Evolutionary conservation across 2,888 invertebrate genomes (phyloP), one percentile per base, ranked within the genome.

Genomic region (Adineta ricciae): DNA sequence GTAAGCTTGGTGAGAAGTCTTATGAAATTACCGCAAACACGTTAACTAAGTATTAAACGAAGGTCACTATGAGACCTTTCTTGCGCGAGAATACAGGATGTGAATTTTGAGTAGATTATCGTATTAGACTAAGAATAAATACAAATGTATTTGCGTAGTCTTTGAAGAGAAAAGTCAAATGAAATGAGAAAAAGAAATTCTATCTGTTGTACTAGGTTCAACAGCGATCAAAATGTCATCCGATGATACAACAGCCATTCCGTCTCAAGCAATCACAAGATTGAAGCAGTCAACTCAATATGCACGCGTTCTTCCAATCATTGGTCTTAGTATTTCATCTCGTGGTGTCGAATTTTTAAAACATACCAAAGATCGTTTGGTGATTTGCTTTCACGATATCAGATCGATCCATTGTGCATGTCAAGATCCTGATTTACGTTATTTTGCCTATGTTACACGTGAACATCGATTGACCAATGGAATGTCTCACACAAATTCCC

Each of bases 371-470:
- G 78, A 78, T 41, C 38, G 41, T 41, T 11, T 41, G 11, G 41
- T 78, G 11, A 78, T 85, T 49, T 85, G 83, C 46, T 83, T 73
- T 32, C 82, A 85, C 49, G 85, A 85, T 50, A 85, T 85, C 2
- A 85, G 84, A 82, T 56, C 78, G 16, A 85, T 85, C 11, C 83
- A 85, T 56, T 83, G 83, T 84, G 85, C 83, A 27, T 83, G 83
- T 49, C 85, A 85, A 78, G 85, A 85, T 84, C 73, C 83, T 56
- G 85, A 85, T 82, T 84, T 85, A 72, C 83, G 78, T n/a, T 85
- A 84, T 56, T 85, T 85, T 84, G 85, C 85, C 8, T 85, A 83
- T 82, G 78, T 83, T 46, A 85, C 85, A 24, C 78, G 78, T 41
- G 78, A 78, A 78, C 78, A 78, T 41, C 78, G 78, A 24, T n/a